Conservation (phyloP, 2,888 invertebrate species). For the Amphipoea lucens region DNA sequence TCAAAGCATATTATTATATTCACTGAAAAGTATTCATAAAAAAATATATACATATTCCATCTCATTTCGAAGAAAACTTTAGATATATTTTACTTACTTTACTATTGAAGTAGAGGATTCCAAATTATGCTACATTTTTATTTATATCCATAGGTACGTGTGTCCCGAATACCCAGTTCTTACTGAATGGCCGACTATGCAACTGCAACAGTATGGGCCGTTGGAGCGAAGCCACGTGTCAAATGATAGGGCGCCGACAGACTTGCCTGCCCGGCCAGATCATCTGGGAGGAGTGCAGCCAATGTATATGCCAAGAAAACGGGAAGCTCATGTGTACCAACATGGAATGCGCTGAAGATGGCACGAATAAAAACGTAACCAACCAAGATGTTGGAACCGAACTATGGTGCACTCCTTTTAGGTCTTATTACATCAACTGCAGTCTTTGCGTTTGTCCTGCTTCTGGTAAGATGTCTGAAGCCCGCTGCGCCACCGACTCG, state of each 20-base stretch:
- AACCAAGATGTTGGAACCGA: slow-evolving; percentile 28
- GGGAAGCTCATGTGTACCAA: slow-evolving; percentile 78
- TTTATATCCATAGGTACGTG: slow-evolving; percentile 75
- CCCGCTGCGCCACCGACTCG: slow-evolving; percentile 80
- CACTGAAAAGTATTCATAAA: slow-evolving; percentile 17
- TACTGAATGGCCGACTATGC: slow-evolving; percentile 79
- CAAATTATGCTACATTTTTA: slow-evolving; percentile 10
- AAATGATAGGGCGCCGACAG: slow-evolving; percentile 70
- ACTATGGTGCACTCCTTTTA: slow-evolving; percentile 80
- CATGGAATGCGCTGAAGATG: slow-evolving; percentile 71
- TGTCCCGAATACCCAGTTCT: slow-evolving; percentile 81
- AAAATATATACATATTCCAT: no score
- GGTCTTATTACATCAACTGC: slow-evolving; percentile 83
- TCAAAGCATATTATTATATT: no score
- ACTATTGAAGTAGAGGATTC: neutral
- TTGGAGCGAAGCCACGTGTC: slow-evolving; percentile 79
- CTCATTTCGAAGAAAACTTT: neutral
- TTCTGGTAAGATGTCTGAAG: slow-evolving; percentile 78
- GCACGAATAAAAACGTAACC: slow-evolving; percentile 42
- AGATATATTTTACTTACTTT: slow-evolving; percentile 21
- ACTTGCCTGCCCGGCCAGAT: slow-evolving; percentile 80
- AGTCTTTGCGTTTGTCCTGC: slow-evolving; percentile 84
- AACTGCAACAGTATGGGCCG: slow-evolving; percentile 78
- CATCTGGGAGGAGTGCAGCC: slow-evolving; percentile 81
- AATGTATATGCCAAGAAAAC: slow-evolving; percentile 82